Percentiles rank a stretch among this genome's conserved stretches.
Conservation (phyloP, 2,113 vertebrate species). For the Pseudonaja textilis region DNA sequence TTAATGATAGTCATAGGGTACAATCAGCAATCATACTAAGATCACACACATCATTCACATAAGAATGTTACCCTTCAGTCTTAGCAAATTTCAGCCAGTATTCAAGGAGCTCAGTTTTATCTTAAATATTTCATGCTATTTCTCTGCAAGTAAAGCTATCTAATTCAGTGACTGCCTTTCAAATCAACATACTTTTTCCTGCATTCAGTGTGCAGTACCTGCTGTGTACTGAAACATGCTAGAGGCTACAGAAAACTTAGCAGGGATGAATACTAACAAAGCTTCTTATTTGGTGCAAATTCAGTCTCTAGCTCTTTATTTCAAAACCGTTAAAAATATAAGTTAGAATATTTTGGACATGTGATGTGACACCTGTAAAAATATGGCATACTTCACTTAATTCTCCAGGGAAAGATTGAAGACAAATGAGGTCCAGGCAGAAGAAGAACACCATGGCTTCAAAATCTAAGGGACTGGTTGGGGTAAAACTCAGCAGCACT, state of each 20-base stretch:
- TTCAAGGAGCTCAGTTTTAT: not conserved
- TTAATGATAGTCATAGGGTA: too few species aligned
- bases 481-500: too few species aligned
- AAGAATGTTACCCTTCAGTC: not conserved
- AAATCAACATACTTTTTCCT: not conserved
- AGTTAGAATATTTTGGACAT: too few species aligned
- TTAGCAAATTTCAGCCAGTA: not conserved
- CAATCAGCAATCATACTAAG: not conserved
- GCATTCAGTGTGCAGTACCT: not conserved
- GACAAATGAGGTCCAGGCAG: too few species aligned
- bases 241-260: not conserved
- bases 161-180: not conserved
- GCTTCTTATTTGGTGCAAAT: not conserved
- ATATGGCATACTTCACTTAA: too few species aligned
- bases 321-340: not conserved
- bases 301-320: not conserved
- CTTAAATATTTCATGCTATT: not conserved
- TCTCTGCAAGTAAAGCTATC: not conserved
- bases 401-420: too few species aligned
- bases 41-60: not conserved
- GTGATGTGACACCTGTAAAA: too few species aligned
- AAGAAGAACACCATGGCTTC: too few species aligned
- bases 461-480: too few species aligned
- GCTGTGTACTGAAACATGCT: not conserved
- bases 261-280: not conserved